Evolutionary conservation across 2,888 invertebrate genomes (phyloP).

Genomic region (Pterostichus madidus): DNA sequence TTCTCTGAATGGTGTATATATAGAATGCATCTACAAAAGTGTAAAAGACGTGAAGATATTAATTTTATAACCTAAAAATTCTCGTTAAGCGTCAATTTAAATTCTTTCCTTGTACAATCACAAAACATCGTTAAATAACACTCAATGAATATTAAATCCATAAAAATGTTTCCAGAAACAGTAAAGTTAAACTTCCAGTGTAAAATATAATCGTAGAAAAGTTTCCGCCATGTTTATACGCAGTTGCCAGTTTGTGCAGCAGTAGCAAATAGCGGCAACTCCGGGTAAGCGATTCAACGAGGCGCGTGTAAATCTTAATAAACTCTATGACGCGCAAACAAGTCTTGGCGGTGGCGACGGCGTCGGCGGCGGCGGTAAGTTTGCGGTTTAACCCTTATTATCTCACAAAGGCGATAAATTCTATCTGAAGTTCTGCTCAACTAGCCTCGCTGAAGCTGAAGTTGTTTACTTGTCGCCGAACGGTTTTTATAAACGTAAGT

Average conservation of each 20-base stretch:
- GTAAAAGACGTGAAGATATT: no score
- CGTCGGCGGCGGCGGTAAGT: not conserved
- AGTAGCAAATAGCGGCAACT: slow-evolving; percentile 4
- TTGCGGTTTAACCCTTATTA: slow-evolving; percentile 56
- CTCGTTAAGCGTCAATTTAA: no score
- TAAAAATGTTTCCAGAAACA: slow-evolving; percentile 17
- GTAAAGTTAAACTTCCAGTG: not conserved
- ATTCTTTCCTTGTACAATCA: not conserved
- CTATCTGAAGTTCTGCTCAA: slow-evolving; percentile 35
- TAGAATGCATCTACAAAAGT: no score
- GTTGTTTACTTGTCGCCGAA: slow-evolving; percentile 39
- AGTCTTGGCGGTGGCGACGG: not conserved
- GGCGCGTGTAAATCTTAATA: slow-evolving; percentile 52
- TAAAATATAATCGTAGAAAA: not conserved
- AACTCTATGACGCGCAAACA: slow-evolving; percentile 48
- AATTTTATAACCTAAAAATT: no score
- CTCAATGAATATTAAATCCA: slow-evolving; percentile 42
- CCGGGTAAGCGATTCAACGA: not conserved
- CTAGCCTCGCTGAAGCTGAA: slow-evolving; percentile 44
- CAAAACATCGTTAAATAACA: slow-evolving; percentile 12
- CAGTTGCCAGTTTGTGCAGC: not conserved
- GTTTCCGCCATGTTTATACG: slow-evolving; percentile 24
- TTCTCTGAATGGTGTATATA: no score
- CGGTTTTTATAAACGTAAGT: slow-evolving; percentile 14
- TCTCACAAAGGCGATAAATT: slow-evolving; percentile 48